Evolutionary conservation across 2,113 vertebrate species (phyloP).

Genomic region (Sporophila hypoxantha): DNA sequence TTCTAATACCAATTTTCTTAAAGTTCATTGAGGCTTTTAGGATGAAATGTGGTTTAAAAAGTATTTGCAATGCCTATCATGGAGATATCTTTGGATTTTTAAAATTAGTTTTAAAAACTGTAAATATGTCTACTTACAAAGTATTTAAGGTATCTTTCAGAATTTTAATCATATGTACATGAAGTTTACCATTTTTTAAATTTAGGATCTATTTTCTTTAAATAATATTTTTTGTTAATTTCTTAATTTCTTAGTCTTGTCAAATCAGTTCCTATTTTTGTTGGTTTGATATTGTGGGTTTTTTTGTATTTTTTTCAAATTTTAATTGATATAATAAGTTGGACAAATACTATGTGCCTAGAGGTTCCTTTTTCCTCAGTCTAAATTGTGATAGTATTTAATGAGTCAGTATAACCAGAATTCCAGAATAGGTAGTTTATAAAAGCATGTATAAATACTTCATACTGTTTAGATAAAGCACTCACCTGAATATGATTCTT

Average conservation of each 20-base stretch:
- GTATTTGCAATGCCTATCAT: not conserved
- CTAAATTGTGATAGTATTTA: not conserved
- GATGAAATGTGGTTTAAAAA: not conserved
- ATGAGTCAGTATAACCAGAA: not conserved
- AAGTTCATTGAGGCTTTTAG: not conserved
- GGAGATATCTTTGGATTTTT: not conserved
- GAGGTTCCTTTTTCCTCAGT: not conserved
- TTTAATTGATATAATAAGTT: not conserved
- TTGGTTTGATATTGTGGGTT: not conserved
- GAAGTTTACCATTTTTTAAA: not conserved
- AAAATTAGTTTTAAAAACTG: not conserved
- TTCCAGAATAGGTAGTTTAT: not conserved
- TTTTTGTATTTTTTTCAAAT: not conserved
- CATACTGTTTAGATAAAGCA: not conserved
- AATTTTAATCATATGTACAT: not conserved
- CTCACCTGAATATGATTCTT: not conserved
- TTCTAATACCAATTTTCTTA: not conserved
- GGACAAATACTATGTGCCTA: not conserved
- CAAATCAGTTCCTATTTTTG: not conserved
- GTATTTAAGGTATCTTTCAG: not conserved
- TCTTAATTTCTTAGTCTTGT: not conserved
- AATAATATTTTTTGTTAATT: not conserved
- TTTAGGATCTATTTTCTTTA: not conserved
- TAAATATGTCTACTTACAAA: not conserved
- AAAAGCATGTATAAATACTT: not conserved